Evolutionary conservation across 64 coral and sea anemone species (phyloP).

Genomic region (Montipora efflorescens): DNA sequence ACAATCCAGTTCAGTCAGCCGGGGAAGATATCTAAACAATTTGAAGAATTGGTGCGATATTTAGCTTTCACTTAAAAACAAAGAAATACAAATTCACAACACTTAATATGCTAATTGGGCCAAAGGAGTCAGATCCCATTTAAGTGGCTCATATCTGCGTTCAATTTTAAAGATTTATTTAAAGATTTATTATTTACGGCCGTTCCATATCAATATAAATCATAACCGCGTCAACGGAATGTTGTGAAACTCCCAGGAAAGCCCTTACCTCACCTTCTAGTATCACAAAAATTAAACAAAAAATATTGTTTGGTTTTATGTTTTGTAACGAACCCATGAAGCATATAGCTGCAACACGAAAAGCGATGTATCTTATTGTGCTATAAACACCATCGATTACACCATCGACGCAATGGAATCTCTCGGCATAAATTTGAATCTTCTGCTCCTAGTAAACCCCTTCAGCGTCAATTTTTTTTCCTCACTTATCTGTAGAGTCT

Average conservation of each 20-base stretch:
- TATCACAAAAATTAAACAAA: neutral
- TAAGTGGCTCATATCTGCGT: neutral
- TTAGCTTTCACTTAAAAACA: neutral
- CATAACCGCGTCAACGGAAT: too few species aligned
- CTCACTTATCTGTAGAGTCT: neutral
- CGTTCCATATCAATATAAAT: too few species aligned
- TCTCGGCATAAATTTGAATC: neutral
- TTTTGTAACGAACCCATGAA: neutral
- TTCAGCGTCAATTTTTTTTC: neutral
- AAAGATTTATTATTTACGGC: too few species aligned
- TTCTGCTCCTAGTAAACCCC: neutral
- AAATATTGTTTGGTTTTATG: neutral
- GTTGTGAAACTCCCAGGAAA: too few species aligned
- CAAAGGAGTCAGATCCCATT: neutral
- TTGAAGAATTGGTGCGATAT: slow-evolving; percentile 19
- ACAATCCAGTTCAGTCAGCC: neutral
- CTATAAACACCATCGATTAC: neutral
- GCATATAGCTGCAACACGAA: neutral
- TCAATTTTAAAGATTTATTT: too few species aligned
- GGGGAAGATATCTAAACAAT: slow-evolving; percentile 1
- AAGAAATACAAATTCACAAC: neutral
- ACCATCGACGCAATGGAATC: neutral
- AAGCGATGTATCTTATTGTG: neutral
- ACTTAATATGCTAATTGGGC: neutral
- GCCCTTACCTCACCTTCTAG: neutral